These are phyloP conservation scores for Clavelina lepadiformis DNA, from an alignment of 23 tunicate genomes.

Conservation along the genomic window DNA sequence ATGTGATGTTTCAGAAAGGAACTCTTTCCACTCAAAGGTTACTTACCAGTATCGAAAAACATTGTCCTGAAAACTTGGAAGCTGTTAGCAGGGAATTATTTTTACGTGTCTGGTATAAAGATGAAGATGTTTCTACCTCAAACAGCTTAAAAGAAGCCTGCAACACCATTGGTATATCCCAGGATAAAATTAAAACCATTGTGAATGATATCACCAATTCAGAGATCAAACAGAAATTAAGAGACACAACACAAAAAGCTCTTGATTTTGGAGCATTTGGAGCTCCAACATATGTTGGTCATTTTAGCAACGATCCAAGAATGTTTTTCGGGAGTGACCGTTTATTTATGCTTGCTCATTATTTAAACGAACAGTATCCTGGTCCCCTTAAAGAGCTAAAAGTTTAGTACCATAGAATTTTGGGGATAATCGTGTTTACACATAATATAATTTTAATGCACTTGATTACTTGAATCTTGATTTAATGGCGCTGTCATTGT, in stretches of 20 bases:
- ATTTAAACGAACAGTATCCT: constrained; percentile 35
- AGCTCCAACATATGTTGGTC: constrained; percentile 62
- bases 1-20: constrained; percentile 27
- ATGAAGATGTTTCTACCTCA: constrained; percentile 26
- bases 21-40: constrained; percentile 40
- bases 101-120: constrained; percentile 43
- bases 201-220: neutral
- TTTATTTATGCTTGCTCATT: constrained; percentile 42
- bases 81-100: constrained; percentile 26
- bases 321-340: constrained; percentile 65
- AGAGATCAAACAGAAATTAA: constrained; percentile 39
- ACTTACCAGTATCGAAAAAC: constrained; percentile 27
- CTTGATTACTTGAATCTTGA: no score
- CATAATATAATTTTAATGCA: no score
- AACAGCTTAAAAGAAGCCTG: constrained; percentile 54
- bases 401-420: no score
- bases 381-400: no score
- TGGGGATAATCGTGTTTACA: no score
- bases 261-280: constrained; percentile 70
- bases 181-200: neutral
- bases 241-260: constrained; percentile 35
- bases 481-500: no score
- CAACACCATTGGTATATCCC: constrained; percentile 19
- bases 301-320: constrained; percentile 18
- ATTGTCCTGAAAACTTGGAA: constrained; percentile 42